Base-by-base conservation (phyloP, 2,113 vertebrate genomes). In the Heterotilapia buettikoferi region DNA sequence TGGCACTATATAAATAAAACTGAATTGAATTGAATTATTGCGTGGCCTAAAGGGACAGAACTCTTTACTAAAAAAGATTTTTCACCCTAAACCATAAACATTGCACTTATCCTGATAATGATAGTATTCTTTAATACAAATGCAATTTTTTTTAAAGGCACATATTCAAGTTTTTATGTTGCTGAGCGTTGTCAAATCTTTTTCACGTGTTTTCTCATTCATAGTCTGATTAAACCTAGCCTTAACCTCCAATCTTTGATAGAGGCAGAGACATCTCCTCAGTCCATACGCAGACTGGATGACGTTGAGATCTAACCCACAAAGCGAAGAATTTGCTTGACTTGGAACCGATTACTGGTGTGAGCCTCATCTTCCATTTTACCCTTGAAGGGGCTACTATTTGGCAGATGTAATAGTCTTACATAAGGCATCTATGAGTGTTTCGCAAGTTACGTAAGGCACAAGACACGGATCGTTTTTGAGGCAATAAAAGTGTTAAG, bases 371-470 rank as follows among this genome's bases (percentile, higher is more conserved):
- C 89, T 85, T 91, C 86, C 83, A 85, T 86, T 82, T 57, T 78
- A 63, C 45, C 88, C 26, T 86, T 85, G 12, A 86, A 93, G 80
- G 87, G 73, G 90, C 71, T 79, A 50, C 76, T 90, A 54, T 84
- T 90, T 93, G 89, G 90, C 91, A 92, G 84, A 88, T 81, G 53
- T 84, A 79, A 9, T 29, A 79, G 11, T 6, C 24, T 94, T 94
- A 88, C 86, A 81, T 93, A 95, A 95, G 84, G 59, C 56, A 76
- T 91, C 76, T 71, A 54, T 31, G 73, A 87, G 83, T 18, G 76
- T 80, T 88, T 57, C 1, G 9, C 5, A n/a, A 38, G 92, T 94
- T 93, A 90, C 86, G 59, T 94, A 93, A 95, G 85, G 89, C 86
- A 83, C 92, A 93, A 95, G 85, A 66, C 83, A 19, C 43, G 56